Evolutionary conservation across 2,797 vertebrate species (phyloP), one percentile per base, ranked within the genome.

Genomic region (Tragopan temminckii): DNA sequence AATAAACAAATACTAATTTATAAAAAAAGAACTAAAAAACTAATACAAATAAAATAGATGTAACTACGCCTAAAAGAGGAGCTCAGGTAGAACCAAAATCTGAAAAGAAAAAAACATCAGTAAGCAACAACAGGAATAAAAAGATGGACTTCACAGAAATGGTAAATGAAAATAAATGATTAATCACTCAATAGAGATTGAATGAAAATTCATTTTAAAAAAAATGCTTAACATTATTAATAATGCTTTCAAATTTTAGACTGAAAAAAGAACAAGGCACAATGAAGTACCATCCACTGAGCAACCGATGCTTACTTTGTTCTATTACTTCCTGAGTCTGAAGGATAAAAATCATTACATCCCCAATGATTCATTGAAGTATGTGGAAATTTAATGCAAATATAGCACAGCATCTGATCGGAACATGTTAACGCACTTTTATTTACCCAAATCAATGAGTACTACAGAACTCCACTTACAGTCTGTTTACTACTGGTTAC

Each of bases 371-470:
- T 69, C 57, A 46, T 43, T 81, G 62, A 71, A 79, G 9, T 79
- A 40, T 53, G 33, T 24, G 17, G 10, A n/a, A 87, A 85, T 81
- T 90, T 61, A 23, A 82, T 33, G 29, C 10, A 85, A 90, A 93
- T 43, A 79, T 0, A 80, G 13, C 31, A 63, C 17, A 87, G 53
- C 53, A 76, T 72, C 57, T 84, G 38, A 14, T 71, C 42, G 76
- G 42, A 68, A 19, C 31, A 62, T 35, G 29, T 31, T 55, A 86
- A 31, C 31, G 55, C 2, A 7, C 29, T 81, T 75, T 71, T 43
- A 82, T 91, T 79, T 67, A 70, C 8, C 5, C 31, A 14, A 20
- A 31, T 53, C 16, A 35, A 66, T 21, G 79, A 76, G 67, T 62
- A 78, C 8, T 61, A 62, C 38, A 55, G 36, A 70, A 72, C 33